These are phyloP conservation scores for Xenotilapia caudafasciata DNA, from an alignment of 2,113 vertebrate species.

Conservation along the genomic window DNA sequence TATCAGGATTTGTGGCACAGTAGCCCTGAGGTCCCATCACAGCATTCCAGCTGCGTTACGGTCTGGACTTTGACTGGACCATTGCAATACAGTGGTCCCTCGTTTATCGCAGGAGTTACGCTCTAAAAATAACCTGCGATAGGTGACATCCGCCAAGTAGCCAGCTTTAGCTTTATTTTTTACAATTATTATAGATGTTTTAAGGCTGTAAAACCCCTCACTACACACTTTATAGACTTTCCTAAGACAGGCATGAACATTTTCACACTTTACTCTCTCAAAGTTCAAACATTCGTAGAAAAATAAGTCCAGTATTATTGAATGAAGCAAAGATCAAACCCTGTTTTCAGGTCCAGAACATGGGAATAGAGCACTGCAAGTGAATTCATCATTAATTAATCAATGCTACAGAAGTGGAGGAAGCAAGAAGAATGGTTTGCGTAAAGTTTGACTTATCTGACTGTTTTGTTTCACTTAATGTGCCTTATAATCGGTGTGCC, in stretches of 20 bases:
- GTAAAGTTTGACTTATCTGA: neutral
- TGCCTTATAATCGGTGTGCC: neutral
- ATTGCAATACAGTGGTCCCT: neutral
- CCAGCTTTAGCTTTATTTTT: neutral
- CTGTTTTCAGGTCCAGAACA: neutral
- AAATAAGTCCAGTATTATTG: neutral
- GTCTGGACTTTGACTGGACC: neutral
- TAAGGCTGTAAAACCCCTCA: neutral
- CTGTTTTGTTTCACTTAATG: neutral
- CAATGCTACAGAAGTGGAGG: neutral
- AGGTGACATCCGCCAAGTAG: neutral
- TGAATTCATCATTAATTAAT: neutral
- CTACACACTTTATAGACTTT: neutral
- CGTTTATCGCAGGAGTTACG: rapidly evolving
- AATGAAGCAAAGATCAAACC: neutral
- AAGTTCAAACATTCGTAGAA: neutral
- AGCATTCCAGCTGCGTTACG: neutral
- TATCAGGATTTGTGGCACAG: neutral
- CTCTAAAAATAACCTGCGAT: neutral
- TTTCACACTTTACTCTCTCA: neutral
- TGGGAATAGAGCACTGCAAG: neutral
- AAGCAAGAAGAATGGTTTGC: neutral
- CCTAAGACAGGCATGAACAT: neutral
- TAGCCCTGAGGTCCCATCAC: neutral
- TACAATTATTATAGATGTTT: neutral